Base-by-base conservation (phyloP, 2,888 invertebrate genomes). In the Oeneis ivallda region DNA sequence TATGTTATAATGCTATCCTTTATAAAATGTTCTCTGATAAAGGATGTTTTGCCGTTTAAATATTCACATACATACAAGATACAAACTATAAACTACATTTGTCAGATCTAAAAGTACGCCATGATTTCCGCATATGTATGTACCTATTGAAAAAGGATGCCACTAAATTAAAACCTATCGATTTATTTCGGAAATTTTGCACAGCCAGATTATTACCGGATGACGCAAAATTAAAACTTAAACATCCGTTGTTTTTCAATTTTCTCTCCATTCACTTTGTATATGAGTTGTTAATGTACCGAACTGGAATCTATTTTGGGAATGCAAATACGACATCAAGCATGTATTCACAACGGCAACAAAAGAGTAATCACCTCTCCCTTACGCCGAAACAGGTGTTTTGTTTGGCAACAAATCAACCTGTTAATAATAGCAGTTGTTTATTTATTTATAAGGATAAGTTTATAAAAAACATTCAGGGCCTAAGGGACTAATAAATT, bases 311-410 rank as follows among this genome's bases (percentile, higher is more conserved):
- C 56, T 65, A 60, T 62, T 67, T 60, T n/a, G 61, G 66, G 60
- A 59, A 7, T 15, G 26, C 41, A 37, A 57, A 54, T 59, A 66
- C 43, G 53, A 62, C 43, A 59, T 10, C 15, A 45, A 19, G 49
- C 57, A 43, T 66, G 50, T 64, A 53, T 66, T 50, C 34, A 52
- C 49, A 60, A 65, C 56, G 50, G 64, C 50, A 58, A 65, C 58
- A 59, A 62, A 50, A 52, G 19, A 57, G 34, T 32, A 45, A 41
- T 62, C 52, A 54, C 56, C 15, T 58, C 34, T 58, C 34, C 15
- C 26, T 63, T 60, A 62, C 47, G 61, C 59, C 65, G 50, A 57
- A 70, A 70, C 70, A 71, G 68, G 67, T 71, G 71, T 68, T 70
- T 32, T 45, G 50, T 68, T 68, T 70, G 68, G 71, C 70, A 65